Conservation (phyloP, 2,888 invertebrate genomes). For the Zhengitettix transpicula region DNA sequence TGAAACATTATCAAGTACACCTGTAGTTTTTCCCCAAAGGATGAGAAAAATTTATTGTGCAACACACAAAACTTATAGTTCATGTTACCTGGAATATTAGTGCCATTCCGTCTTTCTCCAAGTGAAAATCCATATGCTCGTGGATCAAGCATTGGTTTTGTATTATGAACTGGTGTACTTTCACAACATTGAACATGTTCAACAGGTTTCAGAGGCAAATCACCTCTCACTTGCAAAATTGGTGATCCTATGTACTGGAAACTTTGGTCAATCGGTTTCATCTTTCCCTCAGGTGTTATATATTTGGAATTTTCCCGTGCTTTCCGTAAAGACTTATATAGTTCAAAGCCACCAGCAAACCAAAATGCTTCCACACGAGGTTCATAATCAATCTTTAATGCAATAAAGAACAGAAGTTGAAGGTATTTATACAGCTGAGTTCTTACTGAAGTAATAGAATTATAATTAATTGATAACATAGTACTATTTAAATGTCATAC, state of each 20-base stretch:
- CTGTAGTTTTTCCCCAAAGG: too few species aligned
- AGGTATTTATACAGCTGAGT: too few species aligned
- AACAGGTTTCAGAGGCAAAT: constrained; percentile 49
- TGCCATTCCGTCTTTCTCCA: constrained; percentile 38
- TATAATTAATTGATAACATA: too few species aligned
- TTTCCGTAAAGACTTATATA: constrained; percentile 28
- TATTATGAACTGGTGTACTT: too few species aligned
- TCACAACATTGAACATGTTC: too few species aligned
- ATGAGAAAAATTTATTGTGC: too few species aligned
- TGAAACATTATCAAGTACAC: too few species aligned
- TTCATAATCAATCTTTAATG: constrained; percentile 48
- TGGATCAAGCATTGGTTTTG: too few species aligned
- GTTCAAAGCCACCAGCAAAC: constrained; percentile 57
- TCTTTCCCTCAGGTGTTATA: constrained; percentile 13
- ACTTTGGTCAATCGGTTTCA: constrained; percentile 42
- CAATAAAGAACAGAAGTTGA: constrained; percentile 8
- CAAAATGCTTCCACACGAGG: constrained; percentile 77
- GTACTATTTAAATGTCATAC: too few species aligned
- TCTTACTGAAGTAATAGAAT: not conserved
- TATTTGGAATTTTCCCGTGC: not conserved
- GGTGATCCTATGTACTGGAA: constrained; percentile 58
- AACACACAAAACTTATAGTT: too few species aligned
- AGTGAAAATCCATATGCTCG: too few species aligned
- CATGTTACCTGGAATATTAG: constrained; percentile 63
- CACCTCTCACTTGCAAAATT: constrained; percentile 49